Evolutionary conservation across 2,797 vertebrate species (phyloP), one percentile per base, ranked within the genome.

Genomic region (Pogoniulus pusillus): DNA sequence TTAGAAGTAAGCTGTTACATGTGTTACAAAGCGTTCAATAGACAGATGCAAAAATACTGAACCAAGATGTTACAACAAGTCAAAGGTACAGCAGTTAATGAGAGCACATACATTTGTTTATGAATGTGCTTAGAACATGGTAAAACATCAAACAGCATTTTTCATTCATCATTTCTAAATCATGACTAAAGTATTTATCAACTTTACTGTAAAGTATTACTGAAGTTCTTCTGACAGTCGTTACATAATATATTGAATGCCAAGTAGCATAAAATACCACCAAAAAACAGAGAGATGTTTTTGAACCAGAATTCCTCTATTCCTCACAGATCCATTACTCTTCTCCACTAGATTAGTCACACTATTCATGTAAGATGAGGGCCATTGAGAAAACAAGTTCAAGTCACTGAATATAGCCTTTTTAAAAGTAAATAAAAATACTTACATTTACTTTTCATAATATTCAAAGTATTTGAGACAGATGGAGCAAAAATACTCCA

Each of bases 281-380:
- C 69, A 86, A 63, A 90, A 93, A 79, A 6, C 53, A 89, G 70
- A 34, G 62, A 70, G 58, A 87, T 60, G 62, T 76, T 96, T 87
- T 93, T 86, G 41, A 70, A 94, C 94, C 64, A 85, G 93, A 94
- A 93, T 91, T 68, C 92, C 80, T 70, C 55, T 94, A 95, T 97
- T 96, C 96, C 96, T 96, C n/a, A 60, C 94, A 95, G 94, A 96
- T 93, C 91, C 92, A 95, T 97, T 88, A 75, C 64, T 97, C 96
- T 92, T 83, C 85, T 85, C 63, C 78, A 88, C 84, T 80, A 83
- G 85, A 89, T 57, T 63, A 93, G 83, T 92, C 90, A 91, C 92
- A 76, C 13, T 54, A 59, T 49, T 95, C 82, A 63, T 89, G 71
- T 37, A 90, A 73, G 87, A 73, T 82, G 74, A 91, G 62, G 55